Evolutionary conservation across 2,113 vertebrate genomes (phyloP).

Genomic region (Cervus canadensis): DNA sequence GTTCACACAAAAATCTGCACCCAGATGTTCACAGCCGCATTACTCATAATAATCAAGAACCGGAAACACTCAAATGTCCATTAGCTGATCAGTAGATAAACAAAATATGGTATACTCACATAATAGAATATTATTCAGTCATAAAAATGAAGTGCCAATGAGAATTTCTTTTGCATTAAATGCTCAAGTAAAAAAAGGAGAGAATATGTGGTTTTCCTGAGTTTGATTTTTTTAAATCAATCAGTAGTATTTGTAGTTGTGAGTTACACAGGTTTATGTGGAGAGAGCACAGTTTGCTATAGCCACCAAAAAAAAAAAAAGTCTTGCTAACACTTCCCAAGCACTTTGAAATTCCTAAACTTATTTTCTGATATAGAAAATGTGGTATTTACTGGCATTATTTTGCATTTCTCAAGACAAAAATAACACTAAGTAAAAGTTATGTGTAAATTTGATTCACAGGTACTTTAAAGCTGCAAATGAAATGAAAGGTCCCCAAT

Average conservation of each 20-base stretch:
- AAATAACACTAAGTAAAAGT: slow-evolving; percentile 71
- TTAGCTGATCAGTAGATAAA: background rate
- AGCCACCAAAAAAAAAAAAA: background rate
- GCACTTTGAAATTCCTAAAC: slow-evolving; percentile 72
- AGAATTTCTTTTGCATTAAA: slow-evolving; percentile 34
- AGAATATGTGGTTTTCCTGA: background rate
- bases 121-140: background rate
- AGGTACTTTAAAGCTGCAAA: slow-evolving; percentile 64
- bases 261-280: slow-evolving; percentile 31
- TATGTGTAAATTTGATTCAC: slow-evolving; percentile 66
- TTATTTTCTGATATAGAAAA: slow-evolving; percentile 66
- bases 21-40: background rate
- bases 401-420: slow-evolving; percentile 45
- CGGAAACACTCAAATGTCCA: background rate
- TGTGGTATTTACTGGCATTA: slow-evolving; percentile 53
- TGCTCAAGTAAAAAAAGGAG: background rate
- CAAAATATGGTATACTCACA: background rate
- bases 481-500: slow-evolving; percentile 59
- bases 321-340: slow-evolving; percentile 51
- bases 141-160: background rate
- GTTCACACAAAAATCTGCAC: background rate
- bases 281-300: slow-evolving; percentile 19
- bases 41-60: background rate
- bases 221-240: background rate
- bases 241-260: background rate